phyloP scores from a whole-genome alignment of 2,888 invertebrate genomes.

The Sarcophaga caerulescens region DNA sequence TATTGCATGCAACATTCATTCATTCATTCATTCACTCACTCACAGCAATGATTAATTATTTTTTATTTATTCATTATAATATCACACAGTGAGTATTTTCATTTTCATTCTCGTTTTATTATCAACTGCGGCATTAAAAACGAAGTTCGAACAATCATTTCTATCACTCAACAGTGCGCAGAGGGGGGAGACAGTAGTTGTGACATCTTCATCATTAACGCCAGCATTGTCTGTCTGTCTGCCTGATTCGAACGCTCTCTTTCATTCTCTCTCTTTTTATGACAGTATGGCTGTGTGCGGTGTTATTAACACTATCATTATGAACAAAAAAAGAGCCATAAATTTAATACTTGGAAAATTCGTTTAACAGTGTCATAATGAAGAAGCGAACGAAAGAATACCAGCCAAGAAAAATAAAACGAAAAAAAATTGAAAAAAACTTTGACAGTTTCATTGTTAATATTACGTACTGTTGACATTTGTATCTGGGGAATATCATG shows the following conservation, averaged over 20 bases:
- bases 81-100: slow-evolving; percentile 12
- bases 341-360: slow-evolving; percentile 55
- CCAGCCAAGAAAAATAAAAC: background rate
- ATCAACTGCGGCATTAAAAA: too few species aligned
- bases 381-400: slow-evolving; percentile 29
- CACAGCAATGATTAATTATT: slow-evolving; percentile 57
- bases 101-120: too few species aligned
- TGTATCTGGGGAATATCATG: slow-evolving; percentile 57
- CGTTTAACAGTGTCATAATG: slow-evolving; percentile 14
- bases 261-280: too few species aligned
- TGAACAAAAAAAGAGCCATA: slow-evolving; percentile 34
- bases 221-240: too few species aligned
- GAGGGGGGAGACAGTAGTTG: too few species aligned
- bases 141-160: too few species aligned
- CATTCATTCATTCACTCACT: too few species aligned
- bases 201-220: too few species aligned
- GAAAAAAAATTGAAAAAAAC: slow-evolving; percentile 28
- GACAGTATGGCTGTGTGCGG: background rate
- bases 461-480: slow-evolving; percentile 53
- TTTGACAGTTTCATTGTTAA: slow-evolving; percentile 64
- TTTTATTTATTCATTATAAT: background rate
- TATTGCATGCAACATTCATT: background rate
- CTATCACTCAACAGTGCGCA: too few species aligned
- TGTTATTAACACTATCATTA: slow-evolving; percentile 60
- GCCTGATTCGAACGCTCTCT: too few species aligned